A percentile compares a stretch with the other conserved stretches of the same genome.
Conservation (phyloP, 2,797 vertebrate species). For the Myripristis jacobus region DNA sequence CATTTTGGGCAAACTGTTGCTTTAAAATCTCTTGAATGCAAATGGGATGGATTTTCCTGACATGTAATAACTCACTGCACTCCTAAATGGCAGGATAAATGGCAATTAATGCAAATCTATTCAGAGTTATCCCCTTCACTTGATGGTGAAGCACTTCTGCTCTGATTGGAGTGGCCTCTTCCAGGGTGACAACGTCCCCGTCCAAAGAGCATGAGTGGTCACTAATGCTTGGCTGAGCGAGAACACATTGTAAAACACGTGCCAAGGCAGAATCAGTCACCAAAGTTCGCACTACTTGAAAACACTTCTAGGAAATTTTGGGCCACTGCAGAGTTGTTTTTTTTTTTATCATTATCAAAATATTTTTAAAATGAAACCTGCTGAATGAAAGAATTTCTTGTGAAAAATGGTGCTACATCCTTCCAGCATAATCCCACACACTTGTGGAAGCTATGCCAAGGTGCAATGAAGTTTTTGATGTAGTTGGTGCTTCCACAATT, state of each 20-base stretch:
- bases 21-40: background rate
- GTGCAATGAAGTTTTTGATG: background rate
- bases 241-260: conserved; percentile 19
- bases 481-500: background rate
- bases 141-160: conserved; percentile 36
- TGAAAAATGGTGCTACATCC: background rate
- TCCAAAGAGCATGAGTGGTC: conserved; percentile 25
- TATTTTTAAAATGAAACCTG: conserved; percentile 29
- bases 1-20: background rate
- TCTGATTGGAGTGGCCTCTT: conserved; percentile 73
- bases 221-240: conserved; percentile 44
- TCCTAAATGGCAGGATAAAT: conserved; percentile 26
- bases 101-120: conserved; percentile 61
- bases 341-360: conserved; percentile 42
- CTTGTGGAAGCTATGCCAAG: background rate
- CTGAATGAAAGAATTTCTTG: background rate
- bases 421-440: background rate
- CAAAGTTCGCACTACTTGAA: conserved; percentile 37
- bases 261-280: conserved; percentile 3
- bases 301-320: conserved; percentile 31
- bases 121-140: conserved; percentile 41
- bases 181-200: conserved; percentile 12
- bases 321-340: conserved; percentile 19
- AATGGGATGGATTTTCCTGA: background rate
- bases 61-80: background rate